These are phyloP conservation scores for Philotrypesis tridentata DNA, from an alignment of 1,140 invertebrate genomes.

Conservation along the genomic window DNA sequence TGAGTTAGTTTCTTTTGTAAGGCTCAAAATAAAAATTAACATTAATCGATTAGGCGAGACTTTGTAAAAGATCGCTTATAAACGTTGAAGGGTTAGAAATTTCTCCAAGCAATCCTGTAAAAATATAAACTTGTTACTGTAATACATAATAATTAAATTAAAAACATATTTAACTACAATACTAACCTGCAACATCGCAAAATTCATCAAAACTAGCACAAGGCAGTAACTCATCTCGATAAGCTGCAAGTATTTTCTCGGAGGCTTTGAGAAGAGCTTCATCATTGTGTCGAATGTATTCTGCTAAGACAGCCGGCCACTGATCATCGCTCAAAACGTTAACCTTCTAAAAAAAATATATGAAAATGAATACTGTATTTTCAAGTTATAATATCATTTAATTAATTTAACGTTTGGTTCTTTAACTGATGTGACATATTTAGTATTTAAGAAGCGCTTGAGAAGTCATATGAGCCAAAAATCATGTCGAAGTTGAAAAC, in stretches of 20 bases:
- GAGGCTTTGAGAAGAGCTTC: slow-evolving; percentile 90
- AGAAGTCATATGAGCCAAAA: no score
- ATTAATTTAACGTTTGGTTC: no score
- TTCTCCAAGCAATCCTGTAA: slow-evolving; percentile 79
- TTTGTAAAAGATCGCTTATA: slow-evolving; percentile 74
- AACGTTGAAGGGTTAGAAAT: slow-evolving; percentile 77
- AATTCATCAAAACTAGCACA: slow-evolving; percentile 93
- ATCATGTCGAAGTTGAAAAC: no score
- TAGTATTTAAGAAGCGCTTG: no score
- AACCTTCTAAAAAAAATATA: slow-evolving; percentile 78
- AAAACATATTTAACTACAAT: background rate
- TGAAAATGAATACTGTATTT: no score
- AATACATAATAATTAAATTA: background rate
- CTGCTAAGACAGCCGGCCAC: slow-evolving; percentile 91
- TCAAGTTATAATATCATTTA: no score
- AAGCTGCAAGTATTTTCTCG: slow-evolving; percentile 85
- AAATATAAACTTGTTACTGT: slow-evolving; percentile 39
- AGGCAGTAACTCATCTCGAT: slow-evolving; percentile 92
- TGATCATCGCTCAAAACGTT: slow-evolving; percentile 83
- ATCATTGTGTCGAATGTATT: slow-evolving; percentile 96
- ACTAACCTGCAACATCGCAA: slow-evolving; percentile 88
- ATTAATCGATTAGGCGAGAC: slow-evolving; percentile 59
- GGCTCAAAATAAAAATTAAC: slow-evolving; percentile 35
- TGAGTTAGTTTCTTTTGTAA: slow-evolving; percentile 43
- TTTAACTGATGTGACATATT: no score